Evolutionary conservation across 2,797 vertebrate genomes (phyloP).

Genomic region (Acipenser ruthenus): DNA sequence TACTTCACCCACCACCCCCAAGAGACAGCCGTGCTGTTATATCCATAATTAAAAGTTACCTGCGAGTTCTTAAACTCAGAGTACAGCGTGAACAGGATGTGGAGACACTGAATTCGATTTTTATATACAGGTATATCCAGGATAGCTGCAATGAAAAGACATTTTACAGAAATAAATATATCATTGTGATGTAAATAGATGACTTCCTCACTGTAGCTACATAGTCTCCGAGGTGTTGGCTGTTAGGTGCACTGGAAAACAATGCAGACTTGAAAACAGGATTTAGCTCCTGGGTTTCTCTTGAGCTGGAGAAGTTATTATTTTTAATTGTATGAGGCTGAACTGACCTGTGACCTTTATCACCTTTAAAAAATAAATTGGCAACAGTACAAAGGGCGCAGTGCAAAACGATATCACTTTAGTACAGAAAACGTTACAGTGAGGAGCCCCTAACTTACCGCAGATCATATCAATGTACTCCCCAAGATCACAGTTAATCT

Average conservation of each 20-base stretch:
- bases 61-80: conserved; percentile 78
- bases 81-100: conserved; percentile 78
- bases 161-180: not conserved
- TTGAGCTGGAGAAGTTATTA: no score
- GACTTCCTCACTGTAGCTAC: no score
- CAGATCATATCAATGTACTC: conserved; percentile 76
- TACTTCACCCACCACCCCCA: no score
- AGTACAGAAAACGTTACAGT: not conserved
- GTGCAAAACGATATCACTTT: not conserved
- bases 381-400: not conserved
- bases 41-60: conserved; percentile 33
- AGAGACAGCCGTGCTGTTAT: no score
- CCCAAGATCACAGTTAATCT: conserved; percentile 61
- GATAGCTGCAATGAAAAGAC: conserved; percentile 50
- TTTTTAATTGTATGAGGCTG: no score
- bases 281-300: no score
- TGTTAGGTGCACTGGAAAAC: no score
- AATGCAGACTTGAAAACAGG: no score
- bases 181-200: not conserved
- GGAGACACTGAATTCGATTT: conserved; percentile 74
- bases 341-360: no score
- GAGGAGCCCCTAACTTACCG: conserved; percentile 46
- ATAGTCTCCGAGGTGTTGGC: no score
- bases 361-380: no score
- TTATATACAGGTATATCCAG: conserved; percentile 83